These are phyloP conservation scores for Bos indicus DNA, from an alignment of 2,113 vertebrate genomes.

Conservation along the genomic window DNA sequence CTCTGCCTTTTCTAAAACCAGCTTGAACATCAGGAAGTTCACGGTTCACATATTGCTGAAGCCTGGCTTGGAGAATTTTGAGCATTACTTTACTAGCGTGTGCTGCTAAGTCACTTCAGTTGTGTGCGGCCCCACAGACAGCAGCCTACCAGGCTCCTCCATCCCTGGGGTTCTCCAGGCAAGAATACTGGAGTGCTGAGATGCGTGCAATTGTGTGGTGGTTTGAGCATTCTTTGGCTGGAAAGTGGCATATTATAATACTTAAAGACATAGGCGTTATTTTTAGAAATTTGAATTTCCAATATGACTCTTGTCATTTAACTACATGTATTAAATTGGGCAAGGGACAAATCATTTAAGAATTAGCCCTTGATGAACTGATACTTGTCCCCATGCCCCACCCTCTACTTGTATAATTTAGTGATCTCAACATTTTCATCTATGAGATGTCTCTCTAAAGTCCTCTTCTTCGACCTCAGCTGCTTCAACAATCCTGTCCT, in stretches of 20 bases:
- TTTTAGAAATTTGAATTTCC: neutral
- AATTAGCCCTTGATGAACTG: neutral
- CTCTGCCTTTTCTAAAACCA: no score
- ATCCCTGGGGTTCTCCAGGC: no score
- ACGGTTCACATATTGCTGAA: no score
- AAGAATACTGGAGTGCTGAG: no score
- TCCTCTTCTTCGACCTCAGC: neutral
- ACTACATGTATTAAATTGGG: neutral
- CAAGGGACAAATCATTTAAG: neutral
- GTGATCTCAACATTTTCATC: neutral
- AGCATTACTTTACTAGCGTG: no score
- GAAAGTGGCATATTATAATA: neutral
- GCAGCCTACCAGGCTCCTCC: no score
- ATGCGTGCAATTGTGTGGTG: no score
- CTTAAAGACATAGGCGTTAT: neutral
- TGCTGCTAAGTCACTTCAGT: no score
- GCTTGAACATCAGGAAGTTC: no score
- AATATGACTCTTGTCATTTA: neutral
- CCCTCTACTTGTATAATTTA: neutral
- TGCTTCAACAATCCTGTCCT: neutral
- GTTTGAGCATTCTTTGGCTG: neutral
- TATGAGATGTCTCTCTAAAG: neutral
- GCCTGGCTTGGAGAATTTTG: no score
- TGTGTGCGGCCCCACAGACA: no score
- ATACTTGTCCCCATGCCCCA: neutral